Evolutionary conservation across 2,113 vertebrate genomes (phyloP).

Genomic region (Gobio gobio): DNA sequence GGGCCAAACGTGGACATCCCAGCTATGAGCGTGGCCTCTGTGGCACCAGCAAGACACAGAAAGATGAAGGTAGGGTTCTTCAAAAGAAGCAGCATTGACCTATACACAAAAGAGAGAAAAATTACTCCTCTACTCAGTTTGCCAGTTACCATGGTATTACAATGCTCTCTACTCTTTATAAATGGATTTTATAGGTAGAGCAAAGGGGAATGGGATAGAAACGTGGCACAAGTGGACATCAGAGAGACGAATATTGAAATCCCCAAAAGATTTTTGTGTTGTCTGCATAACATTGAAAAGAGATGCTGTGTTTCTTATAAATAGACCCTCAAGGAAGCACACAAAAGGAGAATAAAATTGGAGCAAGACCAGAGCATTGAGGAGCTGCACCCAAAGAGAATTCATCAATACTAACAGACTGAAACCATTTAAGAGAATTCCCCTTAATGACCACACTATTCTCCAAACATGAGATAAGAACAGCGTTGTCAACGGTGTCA

Average conservation of each 20-base stretch:
- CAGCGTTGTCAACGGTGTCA: neutral
- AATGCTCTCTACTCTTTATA: neutral
- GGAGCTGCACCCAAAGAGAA: neutral
- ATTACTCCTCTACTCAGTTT: neutral
- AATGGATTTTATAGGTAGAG: too few relatives aligned
- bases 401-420: neutral
- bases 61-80: constrained; percentile 92
- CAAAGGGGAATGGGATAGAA: too few relatives aligned
- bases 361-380: neutral
- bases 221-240: neutral
- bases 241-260: neutral
- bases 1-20: constrained; percentile 96
- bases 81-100: constrained; percentile 86
- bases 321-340: too few relatives aligned
- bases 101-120: constrained; percentile 42
- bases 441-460: neutral
- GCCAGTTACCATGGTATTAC: neutral
- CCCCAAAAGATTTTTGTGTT: neutral
- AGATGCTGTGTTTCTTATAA: too few relatives aligned
- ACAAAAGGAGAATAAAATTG: neutral
- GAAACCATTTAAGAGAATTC: neutral
- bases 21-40: constrained; percentile 89
- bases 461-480: neutral
- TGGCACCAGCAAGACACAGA: constrained; percentile 91
- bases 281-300: too few relatives aligned